A percentile compares a stretch with the other conserved stretches of the same genome.
phyloP scores from a whole-genome alignment of 1,140 invertebrate genomes.

The Gryon sp. region DNA sequence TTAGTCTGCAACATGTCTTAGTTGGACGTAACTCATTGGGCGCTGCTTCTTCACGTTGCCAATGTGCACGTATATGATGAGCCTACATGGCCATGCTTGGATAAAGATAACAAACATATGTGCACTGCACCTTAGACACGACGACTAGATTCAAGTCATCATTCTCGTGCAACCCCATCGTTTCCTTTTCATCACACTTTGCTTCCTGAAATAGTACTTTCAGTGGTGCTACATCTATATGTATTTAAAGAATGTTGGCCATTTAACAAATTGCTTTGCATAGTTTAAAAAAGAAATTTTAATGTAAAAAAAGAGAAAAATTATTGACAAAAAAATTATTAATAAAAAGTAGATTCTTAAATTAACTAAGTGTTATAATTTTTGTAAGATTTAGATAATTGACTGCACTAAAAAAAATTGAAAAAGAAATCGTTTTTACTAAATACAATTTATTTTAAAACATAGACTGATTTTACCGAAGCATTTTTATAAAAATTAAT shows the following conservation, averaged over 20 bases:
- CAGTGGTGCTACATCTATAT: slow-evolving; percentile 23
- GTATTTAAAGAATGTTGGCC: slow-evolving; percentile 22
- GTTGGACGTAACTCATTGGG: slow-evolving; percentile 65
- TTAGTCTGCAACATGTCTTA: slow-evolving; percentile 68
- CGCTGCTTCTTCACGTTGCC: slow-evolving; percentile 59
- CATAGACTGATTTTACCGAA: too few species aligned
- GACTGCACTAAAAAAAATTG: too few species aligned
- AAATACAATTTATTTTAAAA: too few species aligned
- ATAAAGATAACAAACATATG: slow-evolving; percentile 76
- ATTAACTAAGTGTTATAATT: too few species aligned
- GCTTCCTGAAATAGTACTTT: slow-evolving; percentile 57
- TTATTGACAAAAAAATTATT: too few species aligned
- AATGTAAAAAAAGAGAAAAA: too few species aligned
- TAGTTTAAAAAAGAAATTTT: too few species aligned
- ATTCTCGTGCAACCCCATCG: slow-evolving; percentile 43
- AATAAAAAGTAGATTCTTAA: too few species aligned
- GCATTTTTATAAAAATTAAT: too few species aligned
- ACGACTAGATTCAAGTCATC: slow-evolving; percentile 50
- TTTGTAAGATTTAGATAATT: too few species aligned
- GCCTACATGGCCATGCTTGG: slow-evolving; percentile 63
- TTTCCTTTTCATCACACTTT: slow-evolving; percentile 33
- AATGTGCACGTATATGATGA: slow-evolving; percentile 65
- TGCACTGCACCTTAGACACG: slow-evolving; percentile 56
- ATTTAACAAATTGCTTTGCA: neutral
- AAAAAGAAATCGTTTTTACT: too few species aligned